These are phyloP conservation scores for Glandiceps talaboti DNA, from an alignment of 53 echinoderm and acorn worm genomes.

Conservation along the genomic window DNA sequence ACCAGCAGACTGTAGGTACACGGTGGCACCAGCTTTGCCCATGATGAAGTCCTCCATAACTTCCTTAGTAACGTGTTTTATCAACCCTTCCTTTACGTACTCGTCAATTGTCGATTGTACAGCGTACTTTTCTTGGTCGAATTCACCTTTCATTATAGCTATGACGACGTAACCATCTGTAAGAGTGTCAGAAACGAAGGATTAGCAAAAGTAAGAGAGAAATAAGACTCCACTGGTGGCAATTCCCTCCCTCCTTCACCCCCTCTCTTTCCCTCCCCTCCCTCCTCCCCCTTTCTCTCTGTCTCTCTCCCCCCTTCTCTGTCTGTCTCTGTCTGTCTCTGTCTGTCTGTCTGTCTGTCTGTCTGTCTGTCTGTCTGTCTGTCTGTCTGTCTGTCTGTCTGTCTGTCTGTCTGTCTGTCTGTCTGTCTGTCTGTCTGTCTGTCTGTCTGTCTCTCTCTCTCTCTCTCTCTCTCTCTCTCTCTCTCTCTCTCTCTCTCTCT, in stretches of 20 bases:
- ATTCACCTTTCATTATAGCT: not conserved
- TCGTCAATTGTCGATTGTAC: not conserved
- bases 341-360: conserved; percentile 1
- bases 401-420: not conserved
- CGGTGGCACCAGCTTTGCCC: not conserved
- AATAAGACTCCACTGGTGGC: no score
- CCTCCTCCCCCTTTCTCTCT: not conserved
- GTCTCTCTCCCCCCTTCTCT: not conserved
- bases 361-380: conserved; percentile 1
- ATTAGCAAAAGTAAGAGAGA: no score
- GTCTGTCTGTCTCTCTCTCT: not conserved
- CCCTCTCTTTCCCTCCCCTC: no score
- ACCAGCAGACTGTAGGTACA: not conserved
- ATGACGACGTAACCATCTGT: not conserved
- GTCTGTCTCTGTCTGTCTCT: not conserved
- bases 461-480: not conserved
- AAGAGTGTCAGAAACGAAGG: no score
- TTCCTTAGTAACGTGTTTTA: not conserved
- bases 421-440: not conserved
- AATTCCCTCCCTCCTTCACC: no score
- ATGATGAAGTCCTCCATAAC: not conserved
- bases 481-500: not conserved
- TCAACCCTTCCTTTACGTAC: not conserved
- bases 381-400: not conserved
- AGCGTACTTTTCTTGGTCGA: not conserved